Base-by-base conservation (phyloP, 2,797 vertebrate species). In the Rhinichthys osculus region DNA sequence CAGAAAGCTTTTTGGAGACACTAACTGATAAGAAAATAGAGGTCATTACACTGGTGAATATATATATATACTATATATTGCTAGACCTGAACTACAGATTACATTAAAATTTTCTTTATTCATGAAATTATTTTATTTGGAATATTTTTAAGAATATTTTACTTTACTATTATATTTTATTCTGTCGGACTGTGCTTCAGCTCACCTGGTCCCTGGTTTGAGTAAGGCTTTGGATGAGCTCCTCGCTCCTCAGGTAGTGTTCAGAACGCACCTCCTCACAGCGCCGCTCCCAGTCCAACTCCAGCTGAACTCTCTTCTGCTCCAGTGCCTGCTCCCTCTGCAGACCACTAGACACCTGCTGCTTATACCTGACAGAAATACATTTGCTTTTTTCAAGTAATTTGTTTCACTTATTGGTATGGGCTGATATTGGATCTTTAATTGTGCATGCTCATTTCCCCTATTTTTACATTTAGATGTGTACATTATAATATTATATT, bases 261-360 rank as follows among this genome's bases (percentile, higher is more conserved):
- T 94, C 90, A 19, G 91, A 92, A 91, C 95, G 95, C 0, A 91
- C 38, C 7, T 94, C 87, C 47, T 97, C 96, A 78, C 91, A 95
- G 79, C 92, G 92, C 19, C 85, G 93, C 90, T 96, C 95, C 95
- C 96, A 97, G 88, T 96, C 95, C 82, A 96, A 86, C 89, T 95
- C 94, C 66, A 92, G 52, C 91, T 97, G 96, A 13, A 94, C 93
- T 85, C 92, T 91, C 6, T 87, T 92, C 35, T 94, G 94, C 85
- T 97, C 94, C 67, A 97, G 92, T 76, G 85, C 87, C 83, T 84
- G 89, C 86, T 97, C 96, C 86, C 70, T 91, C 77, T 95, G 92
- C 66, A 94, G 80, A 0, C 95, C 93, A 67, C 88, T 87, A 42
- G 90, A 89, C 81, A 97, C 85, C 84, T 97, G 95, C 78, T 94